Evolutionary conservation across 1,140 invertebrate species (phyloP).

Genomic region (Pemphigus obesinymphae): DNA sequence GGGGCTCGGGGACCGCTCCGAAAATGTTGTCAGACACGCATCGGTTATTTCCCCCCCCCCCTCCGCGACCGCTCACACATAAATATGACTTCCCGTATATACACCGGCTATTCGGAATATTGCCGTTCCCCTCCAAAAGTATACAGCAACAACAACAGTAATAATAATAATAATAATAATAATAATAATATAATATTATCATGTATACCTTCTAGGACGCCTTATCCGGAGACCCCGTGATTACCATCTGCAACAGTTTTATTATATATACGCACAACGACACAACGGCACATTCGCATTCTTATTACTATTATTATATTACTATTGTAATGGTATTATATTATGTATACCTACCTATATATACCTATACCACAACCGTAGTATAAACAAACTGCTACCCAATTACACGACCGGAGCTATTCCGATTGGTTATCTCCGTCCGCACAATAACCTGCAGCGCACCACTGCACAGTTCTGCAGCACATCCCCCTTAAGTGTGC

Average conservation of each 20-base stretch:
- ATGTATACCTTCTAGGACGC: background rate
- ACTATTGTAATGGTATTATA: background rate
- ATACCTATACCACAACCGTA: no score
- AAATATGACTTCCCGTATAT: no score
- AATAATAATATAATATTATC: background rate
- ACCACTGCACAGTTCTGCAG: no score
- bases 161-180: background rate
- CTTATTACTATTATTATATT: constrained; percentile 18
- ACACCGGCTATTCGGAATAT: no score
- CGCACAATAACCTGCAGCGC: background rate
- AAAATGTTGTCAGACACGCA: constrained; percentile 9
- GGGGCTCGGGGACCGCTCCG: no score
- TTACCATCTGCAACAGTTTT: background rate
- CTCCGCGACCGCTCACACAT: background rate
- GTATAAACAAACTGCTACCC: constrained; percentile 37
- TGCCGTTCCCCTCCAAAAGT: background rate
- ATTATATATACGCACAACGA: no score
- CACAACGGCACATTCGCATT: background rate
- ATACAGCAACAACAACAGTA: background rate
- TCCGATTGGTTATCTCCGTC: constrained; percentile 11
- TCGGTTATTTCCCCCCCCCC: background rate
- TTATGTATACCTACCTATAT: no score
- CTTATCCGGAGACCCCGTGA: background rate
- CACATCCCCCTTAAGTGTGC: background rate
- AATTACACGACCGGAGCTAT: background rate